Conservation (phyloP, 92 coral and sea anemone species). For the Umimayanthus chanpuru region DNA sequence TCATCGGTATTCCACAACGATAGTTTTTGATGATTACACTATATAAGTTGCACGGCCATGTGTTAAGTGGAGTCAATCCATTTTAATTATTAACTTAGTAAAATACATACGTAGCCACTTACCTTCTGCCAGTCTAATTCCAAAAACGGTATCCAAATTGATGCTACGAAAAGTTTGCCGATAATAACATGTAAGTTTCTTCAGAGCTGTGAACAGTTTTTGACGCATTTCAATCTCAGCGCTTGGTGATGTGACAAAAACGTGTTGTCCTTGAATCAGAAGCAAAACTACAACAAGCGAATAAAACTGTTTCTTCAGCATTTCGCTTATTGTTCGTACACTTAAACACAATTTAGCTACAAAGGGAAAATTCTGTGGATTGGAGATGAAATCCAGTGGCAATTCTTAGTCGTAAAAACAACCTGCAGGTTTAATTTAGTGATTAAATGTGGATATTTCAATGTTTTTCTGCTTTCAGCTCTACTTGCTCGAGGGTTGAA, state of each 20-base stretch:
- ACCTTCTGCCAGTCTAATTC: slow-evolving; percentile 84
- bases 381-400: background rate
- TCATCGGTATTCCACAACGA: background rate
- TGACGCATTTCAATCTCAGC: background rate
- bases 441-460: background rate
- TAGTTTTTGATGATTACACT: background rate
- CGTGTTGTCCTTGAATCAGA: background rate
- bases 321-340: background rate
- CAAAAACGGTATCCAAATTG: slow-evolving; percentile 77
- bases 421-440: background rate
- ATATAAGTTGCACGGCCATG: background rate
- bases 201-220: slow-evolving; percentile 36
- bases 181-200: slow-evolving; percentile 57
- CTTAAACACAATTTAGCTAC: background rate
- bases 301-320: slow-evolving; percentile 16
- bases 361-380: background rate
- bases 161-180: slow-evolving; percentile 52
- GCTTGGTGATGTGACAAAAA: background rate
- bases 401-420: background rate
- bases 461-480: background rate
- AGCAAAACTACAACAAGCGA: background rate
- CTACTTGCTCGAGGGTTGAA: background rate
- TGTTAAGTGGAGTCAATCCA: background rate
- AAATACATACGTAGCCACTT: slow-evolving; percentile 1
- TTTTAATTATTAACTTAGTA: background rate